Base-by-base conservation (phyloP, 2,888 invertebrate genomes). In the Acrobasis repandana region DNA sequence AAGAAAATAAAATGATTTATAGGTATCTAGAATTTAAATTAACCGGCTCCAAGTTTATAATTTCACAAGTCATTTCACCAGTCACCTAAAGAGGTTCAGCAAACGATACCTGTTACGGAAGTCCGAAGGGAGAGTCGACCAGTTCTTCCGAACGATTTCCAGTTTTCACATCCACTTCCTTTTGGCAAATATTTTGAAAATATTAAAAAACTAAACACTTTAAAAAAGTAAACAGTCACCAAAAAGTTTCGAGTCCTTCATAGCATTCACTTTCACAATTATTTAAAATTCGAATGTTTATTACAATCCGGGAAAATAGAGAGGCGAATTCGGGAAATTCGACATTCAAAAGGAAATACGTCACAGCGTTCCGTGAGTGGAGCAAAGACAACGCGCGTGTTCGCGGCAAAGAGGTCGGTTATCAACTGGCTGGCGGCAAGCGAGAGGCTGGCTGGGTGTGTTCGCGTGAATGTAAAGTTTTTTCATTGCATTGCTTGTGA, bases 381-480 rank as follows among this genome's bases (percentile, higher is more conserved):
- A 62, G 59, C 58, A 58, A 50, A 60, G 51, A 56, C 43, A 15
- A 57, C 60, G 50, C 68, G 70, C 86, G 87, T 86, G 82, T 72
- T 78, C 73, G 67, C 83, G 64, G 69, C 72, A 67, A 76, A 73
- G 80, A 83, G 79, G 86, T 82, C 80, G 82, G 81, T 83, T 85
- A 82, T 84, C 82, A 85, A 89, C 89, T 89, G 80, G 76, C 76
- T n/a, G 76, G 73, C 51, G 52, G n/a, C 15, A 18, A 73, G 81
- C 79, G 82, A 82, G 83, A 81, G 82, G 84, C 81, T 83, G 82
- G 84, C 81, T 83, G 80, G 78, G 75, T 75, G 77, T 72, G 76
- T 70, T 71, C 70, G 72, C 73, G 76, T 75, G 76, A 79, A 77
- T 77, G 74, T 74, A 68, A 63, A 56, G 46, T 66, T 62, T 66